A percentile compares a stretch with the other conserved stretches of the same genome.
Conservation (phyloP, 2,888 invertebrate genomes). For the Electrophaes corylata region DNA sequence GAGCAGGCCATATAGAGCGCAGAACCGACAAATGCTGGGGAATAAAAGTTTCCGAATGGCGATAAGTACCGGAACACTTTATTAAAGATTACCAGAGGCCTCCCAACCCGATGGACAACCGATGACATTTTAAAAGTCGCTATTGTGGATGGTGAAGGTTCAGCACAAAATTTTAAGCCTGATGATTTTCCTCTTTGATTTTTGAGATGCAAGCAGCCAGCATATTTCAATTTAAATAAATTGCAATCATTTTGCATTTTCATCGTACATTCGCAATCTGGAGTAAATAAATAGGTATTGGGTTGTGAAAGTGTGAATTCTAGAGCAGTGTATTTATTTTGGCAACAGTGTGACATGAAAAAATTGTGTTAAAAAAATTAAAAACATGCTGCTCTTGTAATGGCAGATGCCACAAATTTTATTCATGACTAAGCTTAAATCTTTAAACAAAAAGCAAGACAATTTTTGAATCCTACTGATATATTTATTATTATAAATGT, state of each 20-base stretch:
- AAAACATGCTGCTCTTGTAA: not conserved
- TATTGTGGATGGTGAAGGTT: too few species aligned
- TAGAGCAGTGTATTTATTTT: slow-evolving; percentile 30
- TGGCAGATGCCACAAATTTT: slow-evolving; percentile 1
- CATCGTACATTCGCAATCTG: slow-evolving; percentile 22
- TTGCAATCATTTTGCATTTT: slow-evolving; percentile 21
- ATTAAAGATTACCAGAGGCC: too few species aligned
- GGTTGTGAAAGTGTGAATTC: slow-evolving; percentile 27
- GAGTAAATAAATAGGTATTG: slow-evolving; percentile 10
- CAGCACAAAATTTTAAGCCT: too few species aligned
- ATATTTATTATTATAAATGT: too few species aligned
- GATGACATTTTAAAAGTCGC: too few species aligned
- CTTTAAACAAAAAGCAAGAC: too few species aligned
- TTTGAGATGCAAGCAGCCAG: slow-evolving; percentile 9
- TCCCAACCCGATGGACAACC: too few species aligned
- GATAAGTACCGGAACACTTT: too few species aligned
- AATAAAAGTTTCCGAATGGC: too few species aligned
- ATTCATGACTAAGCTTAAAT: not conserved
- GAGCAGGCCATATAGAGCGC: too few species aligned
- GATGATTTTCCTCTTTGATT: slow-evolving; percentile 16
- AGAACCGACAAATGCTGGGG: too few species aligned
- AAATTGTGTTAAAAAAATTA: slow-evolving; percentile 16
- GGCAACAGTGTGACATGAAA: slow-evolving; percentile 19
- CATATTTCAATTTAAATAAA: slow-evolving; percentile 27
- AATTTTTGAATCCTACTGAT: too few species aligned